phyloP scores from a whole-genome alignment of 2,797 vertebrate genomes.

The Pelobates cultripes region DNA sequence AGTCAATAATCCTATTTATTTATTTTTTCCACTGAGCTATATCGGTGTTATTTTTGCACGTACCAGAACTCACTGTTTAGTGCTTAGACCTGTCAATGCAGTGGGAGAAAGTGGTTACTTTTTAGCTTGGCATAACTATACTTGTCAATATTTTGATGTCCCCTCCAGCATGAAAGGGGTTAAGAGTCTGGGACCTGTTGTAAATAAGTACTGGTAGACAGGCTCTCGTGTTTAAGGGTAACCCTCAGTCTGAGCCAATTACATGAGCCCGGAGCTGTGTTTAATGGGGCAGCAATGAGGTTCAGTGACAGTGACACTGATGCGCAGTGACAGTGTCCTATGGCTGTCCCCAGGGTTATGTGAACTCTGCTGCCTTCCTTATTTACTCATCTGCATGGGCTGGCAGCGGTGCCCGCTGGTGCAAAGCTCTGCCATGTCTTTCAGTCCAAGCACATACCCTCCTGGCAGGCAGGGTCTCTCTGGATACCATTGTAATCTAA shows the following conservation, averaged over 20 bases:
- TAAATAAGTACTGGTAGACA: conserved; percentile 53
- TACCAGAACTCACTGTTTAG: too few relatives aligned
- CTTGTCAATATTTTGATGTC: too few relatives aligned
- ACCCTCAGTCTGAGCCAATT: conserved; percentile 56
- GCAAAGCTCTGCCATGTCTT: conserved; percentile 49
- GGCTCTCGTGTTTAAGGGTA: conserved; percentile 53
- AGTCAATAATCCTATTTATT: too few relatives aligned
- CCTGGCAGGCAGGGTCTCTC: conserved; percentile 42
- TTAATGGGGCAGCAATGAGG: conserved; percentile 56
- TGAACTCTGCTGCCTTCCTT: conserved; percentile 56
- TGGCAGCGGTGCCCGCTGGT: conserved; percentile 55
- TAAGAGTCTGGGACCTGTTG: conserved; percentile 50
- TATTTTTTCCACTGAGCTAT: too few relatives aligned
- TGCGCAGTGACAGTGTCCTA: conserved; percentile 53
- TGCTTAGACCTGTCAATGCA: too few relatives aligned
- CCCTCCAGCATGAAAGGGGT: conserved; percentile 18
- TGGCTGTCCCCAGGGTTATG: conserved; percentile 57
- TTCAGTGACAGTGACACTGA: conserved; percentile 55
- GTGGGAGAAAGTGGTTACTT: too few relatives aligned
- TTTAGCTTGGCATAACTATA: too few relatives aligned
- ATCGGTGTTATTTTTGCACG: too few relatives aligned
- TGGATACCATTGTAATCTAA: conserved; percentile 33
- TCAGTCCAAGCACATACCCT: conserved; percentile 29
- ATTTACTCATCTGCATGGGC: conserved; percentile 57
- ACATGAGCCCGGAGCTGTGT: conserved; percentile 54